Evolutionary conservation across 2,797 vertebrate genomes (phyloP), one percentile per base, ranked within the genome.

Genomic region (Kryptopterus vitreolus): DNA sequence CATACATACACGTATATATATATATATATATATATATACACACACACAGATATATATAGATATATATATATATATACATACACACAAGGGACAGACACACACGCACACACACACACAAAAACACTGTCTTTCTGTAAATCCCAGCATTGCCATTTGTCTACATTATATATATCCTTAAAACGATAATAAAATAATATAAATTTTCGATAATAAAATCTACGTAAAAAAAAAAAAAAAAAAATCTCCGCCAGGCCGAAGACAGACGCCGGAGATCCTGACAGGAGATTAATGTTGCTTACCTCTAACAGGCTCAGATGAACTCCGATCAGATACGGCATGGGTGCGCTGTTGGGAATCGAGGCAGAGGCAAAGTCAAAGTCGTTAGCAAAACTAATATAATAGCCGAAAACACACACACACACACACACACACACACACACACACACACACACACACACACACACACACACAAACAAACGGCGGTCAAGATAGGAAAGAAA

Each of bases 301-400:
- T 99, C 97, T 81, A 98, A 92, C 85, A 99, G 95, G 90, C 97
- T 99, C 78, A 96, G 95, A 90, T 99, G 98, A 90, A 99, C 94
- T 58, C 98, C 98, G 89, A 99, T 95, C 85, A 99, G 92, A 92
- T 99, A 99, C 78, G 98, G 98, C 97, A 99, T 99, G 0, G 98
- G 98, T 65, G 98, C 98, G 89, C 98, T 99, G 91, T 87, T 89
- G 90, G 77, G 88, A 73, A 85, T 82, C 89, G 71, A 91, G 65
- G 18, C 16, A 20, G 18, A 15, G 3, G 20, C 15, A 26, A 62
- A 82, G 81, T 78, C 70, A 86, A 69, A 86, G 76, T 66, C 65
- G 80, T 90, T 84, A 90, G 74, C 11, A 82, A 73, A 81, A 80
- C 33, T 71, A 80, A 77, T 81, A 73, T n/a, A 74, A 81, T 20